Evolutionary conservation across 2,888 invertebrate genomes (phyloP).

Genomic region (Cremastinae sp.): DNA sequence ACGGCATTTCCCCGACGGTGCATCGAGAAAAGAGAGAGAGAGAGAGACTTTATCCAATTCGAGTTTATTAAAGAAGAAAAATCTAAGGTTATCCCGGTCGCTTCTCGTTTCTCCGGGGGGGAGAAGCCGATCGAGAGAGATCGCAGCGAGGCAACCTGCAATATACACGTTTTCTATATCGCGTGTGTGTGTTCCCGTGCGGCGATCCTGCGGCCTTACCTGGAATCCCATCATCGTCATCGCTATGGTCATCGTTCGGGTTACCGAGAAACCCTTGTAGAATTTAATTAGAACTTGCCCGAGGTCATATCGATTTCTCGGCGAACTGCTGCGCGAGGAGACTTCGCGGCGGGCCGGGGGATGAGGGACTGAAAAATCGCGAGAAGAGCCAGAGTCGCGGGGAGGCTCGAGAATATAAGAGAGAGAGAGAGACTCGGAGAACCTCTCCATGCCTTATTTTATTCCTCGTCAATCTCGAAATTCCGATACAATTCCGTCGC

Average conservation of each 20-base stretch:
- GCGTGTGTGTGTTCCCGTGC: conserved; percentile 8
- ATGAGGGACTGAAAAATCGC: conserved; percentile 37
- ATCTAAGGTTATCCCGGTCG: conserved; percentile 44
- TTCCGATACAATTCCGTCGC: too few relatives aligned
- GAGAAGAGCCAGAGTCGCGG: conserved; percentile 8
- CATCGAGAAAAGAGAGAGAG: not conserved
- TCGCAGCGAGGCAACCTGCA: conserved; percentile 42
- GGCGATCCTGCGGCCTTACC: conserved; percentile 42
- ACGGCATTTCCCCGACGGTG: conserved; percentile 23
- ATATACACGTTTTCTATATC: conserved; percentile 13
- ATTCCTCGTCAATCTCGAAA: too few relatives aligned
- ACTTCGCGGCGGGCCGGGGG: not conserved
- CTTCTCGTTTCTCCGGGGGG: conserved; percentile 40
- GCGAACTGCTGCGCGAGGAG: conserved; percentile 22
- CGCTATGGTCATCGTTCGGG: conserved; percentile 59
- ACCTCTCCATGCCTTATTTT: too few relatives aligned
- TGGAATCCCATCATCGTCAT: conserved; percentile 66
- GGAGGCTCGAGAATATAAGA: not conserved
- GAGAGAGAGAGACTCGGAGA: not conserved
- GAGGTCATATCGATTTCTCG: conserved; percentile 67
- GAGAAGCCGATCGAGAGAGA: conserved; percentile 50
- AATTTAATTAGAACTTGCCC: conserved; percentile 68
- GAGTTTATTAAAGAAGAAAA: too few relatives aligned
- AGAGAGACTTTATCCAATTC: not conserved
- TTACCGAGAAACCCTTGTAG: conserved; percentile 63